A percentile compares a stretch with the other conserved stretches of the same genome.
These are phyloP conservation scores for Carassius auratus DNA, from an alignment of 2,113 vertebrate species.

Conservation along the genomic window DNA sequence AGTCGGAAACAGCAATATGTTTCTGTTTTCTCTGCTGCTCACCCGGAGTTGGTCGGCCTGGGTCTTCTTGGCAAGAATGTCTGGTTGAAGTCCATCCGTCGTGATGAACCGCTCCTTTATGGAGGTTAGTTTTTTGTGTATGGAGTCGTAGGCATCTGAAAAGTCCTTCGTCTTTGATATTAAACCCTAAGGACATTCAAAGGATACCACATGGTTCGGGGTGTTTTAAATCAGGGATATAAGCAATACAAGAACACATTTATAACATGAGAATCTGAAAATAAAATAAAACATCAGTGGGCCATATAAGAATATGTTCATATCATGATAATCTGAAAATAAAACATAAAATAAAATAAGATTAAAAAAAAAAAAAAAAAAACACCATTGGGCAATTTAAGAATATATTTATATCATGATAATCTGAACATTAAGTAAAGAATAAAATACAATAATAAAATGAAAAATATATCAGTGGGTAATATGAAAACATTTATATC, in stretches of 20 bases:
- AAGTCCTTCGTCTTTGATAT: constrained; percentile 83
- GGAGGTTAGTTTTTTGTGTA: constrained; percentile 73
- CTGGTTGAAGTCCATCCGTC: constrained; percentile 73
- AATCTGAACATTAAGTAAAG: too few species aligned
- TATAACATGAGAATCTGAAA: not conserved
- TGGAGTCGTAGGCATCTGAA: constrained; percentile 69
- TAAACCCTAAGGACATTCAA: constrained; percentile 71
- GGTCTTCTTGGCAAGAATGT: constrained; percentile 85
- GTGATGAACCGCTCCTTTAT: constrained; percentile 72
- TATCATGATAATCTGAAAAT: too few species aligned
- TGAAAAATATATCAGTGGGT: too few species aligned
- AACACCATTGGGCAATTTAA: too few species aligned
- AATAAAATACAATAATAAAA: not conserved
- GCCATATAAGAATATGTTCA: too few species aligned
- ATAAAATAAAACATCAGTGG: not conserved
- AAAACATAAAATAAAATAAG: too few species aligned
- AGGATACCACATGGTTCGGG: not conserved
- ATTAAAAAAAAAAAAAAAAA: too few species aligned
- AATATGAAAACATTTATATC: too few species aligned
- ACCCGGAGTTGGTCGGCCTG: constrained; percentile 86
- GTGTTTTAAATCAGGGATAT: not conserved
- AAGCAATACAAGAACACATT: not conserved
- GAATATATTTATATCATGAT: too few species aligned
- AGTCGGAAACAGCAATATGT: not conserved
- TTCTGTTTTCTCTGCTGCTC: constrained; percentile 28